Conservation (phyloP, 2,113 vertebrate species). For the Sminthopsis crassicaudata region DNA sequence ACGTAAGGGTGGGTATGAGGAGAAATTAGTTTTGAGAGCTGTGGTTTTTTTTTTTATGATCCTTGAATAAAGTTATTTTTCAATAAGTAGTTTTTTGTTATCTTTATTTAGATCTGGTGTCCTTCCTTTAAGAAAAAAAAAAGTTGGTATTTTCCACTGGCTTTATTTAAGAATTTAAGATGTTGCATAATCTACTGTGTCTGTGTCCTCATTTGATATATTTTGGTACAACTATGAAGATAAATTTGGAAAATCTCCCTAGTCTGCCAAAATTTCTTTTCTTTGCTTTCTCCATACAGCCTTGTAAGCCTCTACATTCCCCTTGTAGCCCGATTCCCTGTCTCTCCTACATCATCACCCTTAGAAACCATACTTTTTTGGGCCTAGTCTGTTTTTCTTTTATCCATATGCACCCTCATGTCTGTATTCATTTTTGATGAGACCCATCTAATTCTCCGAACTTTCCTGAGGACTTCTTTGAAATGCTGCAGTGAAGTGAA, state of each 20-base stretch:
- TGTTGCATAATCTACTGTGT: not conserved
- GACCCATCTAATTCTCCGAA: not conserved
- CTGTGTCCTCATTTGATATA: not conserved
- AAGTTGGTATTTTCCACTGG: conserved; percentile 4
- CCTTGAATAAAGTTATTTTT: conserved; percentile 79
- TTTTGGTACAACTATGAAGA: not conserved
- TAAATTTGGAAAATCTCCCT: not conserved
- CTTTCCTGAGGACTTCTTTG: not conserved
- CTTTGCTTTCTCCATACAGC: not conserved
- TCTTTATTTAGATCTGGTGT: conserved; percentile 49
- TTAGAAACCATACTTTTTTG: not conserved
- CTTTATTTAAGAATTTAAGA: not conserved
- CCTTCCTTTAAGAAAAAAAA: conserved; percentile 13
- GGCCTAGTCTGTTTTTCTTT: not conserved
- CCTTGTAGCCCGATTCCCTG: not conserved
- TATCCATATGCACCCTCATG: too few species aligned
- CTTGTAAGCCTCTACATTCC: too few species aligned
- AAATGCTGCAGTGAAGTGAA: not conserved
- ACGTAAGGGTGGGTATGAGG: not conserved
- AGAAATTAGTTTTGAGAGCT: conserved; percentile 59
- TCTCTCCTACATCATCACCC: not conserved
- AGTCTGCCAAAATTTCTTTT: not conserved
- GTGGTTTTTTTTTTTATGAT: conserved; percentile 55
- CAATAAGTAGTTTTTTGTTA: conserved; percentile 51
- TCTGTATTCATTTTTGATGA: not conserved